Conservation (phyloP, 2,113 vertebrate genomes). For the Prolemur simus region DNA sequence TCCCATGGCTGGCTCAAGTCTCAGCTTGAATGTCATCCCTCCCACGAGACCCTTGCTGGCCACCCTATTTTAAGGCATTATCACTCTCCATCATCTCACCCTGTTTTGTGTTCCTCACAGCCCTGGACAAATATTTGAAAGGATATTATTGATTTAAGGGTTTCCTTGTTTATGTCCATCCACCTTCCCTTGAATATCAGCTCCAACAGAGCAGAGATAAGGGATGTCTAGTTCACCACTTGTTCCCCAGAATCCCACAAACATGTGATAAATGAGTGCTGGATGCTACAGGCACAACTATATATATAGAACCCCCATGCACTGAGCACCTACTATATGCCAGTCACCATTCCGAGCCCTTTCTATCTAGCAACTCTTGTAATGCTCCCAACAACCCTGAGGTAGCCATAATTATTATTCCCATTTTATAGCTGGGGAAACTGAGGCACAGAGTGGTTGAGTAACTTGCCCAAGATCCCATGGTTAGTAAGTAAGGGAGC, state of each 20-base stretch:
- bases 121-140: neutral
- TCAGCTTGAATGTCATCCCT: neutral
- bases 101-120: neutral
- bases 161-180: neutral
- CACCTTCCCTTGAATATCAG: neutral
- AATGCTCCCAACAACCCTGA: neutral
- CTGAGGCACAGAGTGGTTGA: neutral
- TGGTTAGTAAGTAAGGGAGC: neutral
- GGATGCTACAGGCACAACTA: neutral
- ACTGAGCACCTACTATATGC: neutral
- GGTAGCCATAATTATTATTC: neutral
- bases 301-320: neutral
- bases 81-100: neutral
- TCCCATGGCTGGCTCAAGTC: neutral
- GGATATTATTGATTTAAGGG: neutral
- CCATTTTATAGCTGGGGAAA: constrained; percentile 20
- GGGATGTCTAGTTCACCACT: neutral
- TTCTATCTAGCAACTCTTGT: neutral
- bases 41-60: neutral
- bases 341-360: neutral
- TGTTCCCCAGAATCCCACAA: neutral
- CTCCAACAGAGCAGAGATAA: neutral
- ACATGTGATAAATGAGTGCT: neutral
- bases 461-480: neutral
- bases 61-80: neutral